phyloP scores from a whole-genome alignment of 2,888 invertebrate genomes.

The Drosophila mettleri region DNA sequence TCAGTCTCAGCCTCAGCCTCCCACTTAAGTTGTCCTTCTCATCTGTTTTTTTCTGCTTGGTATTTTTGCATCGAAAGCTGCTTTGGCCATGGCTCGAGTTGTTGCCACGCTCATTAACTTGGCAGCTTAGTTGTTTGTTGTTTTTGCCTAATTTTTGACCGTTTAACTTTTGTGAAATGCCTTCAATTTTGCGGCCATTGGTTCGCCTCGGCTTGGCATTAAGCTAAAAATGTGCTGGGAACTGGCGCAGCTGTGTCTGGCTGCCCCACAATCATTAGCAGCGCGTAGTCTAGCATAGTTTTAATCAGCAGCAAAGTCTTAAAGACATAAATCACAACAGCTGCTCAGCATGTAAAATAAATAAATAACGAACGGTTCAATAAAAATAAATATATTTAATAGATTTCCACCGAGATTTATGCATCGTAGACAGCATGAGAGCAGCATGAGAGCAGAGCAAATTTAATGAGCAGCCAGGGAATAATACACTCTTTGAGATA shows the following conservation, averaged over 20 bases:
- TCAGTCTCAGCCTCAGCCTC: not conserved
- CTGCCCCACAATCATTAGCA: constrained; percentile 41
- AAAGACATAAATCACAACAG: constrained; percentile 27
- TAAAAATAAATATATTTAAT: not conserved
- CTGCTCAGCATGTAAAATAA: constrained; percentile 7
- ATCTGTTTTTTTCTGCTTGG: constrained; percentile 11
- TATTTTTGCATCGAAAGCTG: no score
- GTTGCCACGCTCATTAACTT: constrained; percentile 71
- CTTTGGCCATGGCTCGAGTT: constrained; percentile 32
- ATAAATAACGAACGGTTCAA: not conserved
- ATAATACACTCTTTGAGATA: no score
- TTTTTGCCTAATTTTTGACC: constrained; percentile 70
- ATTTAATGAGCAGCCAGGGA: constrained; percentile 12
- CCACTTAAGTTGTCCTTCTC: constrained; percentile 19
- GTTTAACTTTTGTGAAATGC: constrained; percentile 69
- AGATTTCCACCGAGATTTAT: no score
- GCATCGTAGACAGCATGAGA: no score
- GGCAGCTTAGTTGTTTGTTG: constrained; percentile 56
- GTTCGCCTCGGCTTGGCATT: constrained; percentile 25
- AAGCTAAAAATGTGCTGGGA: constrained; percentile 67
- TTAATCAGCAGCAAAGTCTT: constrained; percentile 36
- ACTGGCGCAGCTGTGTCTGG: constrained; percentile 58
- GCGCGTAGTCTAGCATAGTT: constrained; percentile 59
- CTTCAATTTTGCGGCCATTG: constrained; percentile 19
- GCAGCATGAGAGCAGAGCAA: constrained; percentile 12